Base-by-base conservation (phyloP, 2,113 vertebrate species). In the Ornithorhynchus anatinus region DNA sequence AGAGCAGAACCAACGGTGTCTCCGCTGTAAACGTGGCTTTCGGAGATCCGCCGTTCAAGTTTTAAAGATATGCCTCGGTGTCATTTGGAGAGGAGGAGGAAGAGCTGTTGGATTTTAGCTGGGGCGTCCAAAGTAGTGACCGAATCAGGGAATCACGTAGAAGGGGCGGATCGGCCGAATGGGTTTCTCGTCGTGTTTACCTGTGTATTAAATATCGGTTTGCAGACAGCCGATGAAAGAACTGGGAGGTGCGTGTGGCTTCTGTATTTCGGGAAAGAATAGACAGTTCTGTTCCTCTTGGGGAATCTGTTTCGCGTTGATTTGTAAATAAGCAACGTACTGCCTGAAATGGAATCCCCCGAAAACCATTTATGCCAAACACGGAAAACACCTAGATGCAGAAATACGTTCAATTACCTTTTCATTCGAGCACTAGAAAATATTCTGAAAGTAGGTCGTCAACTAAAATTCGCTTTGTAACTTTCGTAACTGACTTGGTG, bases 371-470 rank as follows among this genome's bases (percentile, higher is more conserved):
- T 43, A 8, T 0, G 1, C 4, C 32, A 8, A 5, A 10, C 3
- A 3, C n/a, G 2, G 5, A 6, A n/a, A 11, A 3, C 7, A 1
- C 13, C 11, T 0, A 10, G 16, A 7, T 29, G 13, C 10, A 2
- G 17, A 4, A 6, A 3, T 2, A 0, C 7, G 1, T n/a, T n/a
- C n/a, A 0, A 1, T 0, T 7, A 1, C 7, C 1, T 3, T 5
- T 6, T 20, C 68, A 8, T 4, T 2, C 7, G 20, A 5, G 1
- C 3, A 22, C 25, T 1, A 2, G 29, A 4, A 22, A 12, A 53
- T 13, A 11, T 7, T 11, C 19, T 2, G 38, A 42, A 22, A 66
- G 20, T 25, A 2, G 12, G 0, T 0, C 5, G n/a, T 29, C 5
- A 2, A 22, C 10, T 8, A n/a, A 5, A 2, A 15, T 0, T 2